Percentiles rank a stretch among this genome's conserved stretches.
Evolutionary conservation across 2,113 vertebrate species (phyloP).

Genomic region (Vireo altiloquus): DNA sequence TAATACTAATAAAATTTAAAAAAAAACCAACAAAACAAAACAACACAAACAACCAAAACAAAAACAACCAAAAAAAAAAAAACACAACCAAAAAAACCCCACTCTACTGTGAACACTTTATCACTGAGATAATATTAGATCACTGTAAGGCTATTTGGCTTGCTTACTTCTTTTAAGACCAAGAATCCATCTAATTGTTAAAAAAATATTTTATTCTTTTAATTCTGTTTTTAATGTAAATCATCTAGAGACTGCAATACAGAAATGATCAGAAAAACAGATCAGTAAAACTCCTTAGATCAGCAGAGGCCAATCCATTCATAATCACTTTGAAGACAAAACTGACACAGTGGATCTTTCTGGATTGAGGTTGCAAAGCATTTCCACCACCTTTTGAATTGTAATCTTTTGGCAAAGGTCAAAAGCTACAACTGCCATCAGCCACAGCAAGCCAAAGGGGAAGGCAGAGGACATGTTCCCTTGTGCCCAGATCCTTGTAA

Average conservation of each 20-base stretch:
- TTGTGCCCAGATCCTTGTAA: not conserved
- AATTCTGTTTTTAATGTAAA: not conserved
- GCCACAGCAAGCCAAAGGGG: not conserved
- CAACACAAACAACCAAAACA: too few relatives aligned
- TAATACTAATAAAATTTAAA: not conserved
- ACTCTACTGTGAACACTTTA: not conserved
- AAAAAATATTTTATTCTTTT: not conserved
- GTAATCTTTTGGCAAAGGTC: not conserved
- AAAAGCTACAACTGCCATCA: not conserved
- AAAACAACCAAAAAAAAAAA: too few relatives aligned
- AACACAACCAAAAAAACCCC: too few relatives aligned
- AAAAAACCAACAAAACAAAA: not conserved
- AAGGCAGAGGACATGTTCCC: fast-evolving
- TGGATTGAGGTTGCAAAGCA: not conserved
- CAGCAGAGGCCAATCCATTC: fast-evolving
- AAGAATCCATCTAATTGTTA: not conserved
- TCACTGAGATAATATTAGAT: not conserved
- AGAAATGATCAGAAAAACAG: not conserved
- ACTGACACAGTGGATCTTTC: not conserved
- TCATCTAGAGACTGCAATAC: not conserved
- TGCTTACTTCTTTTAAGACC: not conserved
- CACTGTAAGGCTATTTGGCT: not conserved
- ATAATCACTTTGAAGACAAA: not conserved
- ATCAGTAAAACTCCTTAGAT: not conserved
- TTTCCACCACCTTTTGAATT: not conserved